Evolutionary conservation across 2,113 vertebrate genomes (phyloP), one percentile per base, ranked within the genome.

Genomic region (Leptobrachium ailaonicum): DNA sequence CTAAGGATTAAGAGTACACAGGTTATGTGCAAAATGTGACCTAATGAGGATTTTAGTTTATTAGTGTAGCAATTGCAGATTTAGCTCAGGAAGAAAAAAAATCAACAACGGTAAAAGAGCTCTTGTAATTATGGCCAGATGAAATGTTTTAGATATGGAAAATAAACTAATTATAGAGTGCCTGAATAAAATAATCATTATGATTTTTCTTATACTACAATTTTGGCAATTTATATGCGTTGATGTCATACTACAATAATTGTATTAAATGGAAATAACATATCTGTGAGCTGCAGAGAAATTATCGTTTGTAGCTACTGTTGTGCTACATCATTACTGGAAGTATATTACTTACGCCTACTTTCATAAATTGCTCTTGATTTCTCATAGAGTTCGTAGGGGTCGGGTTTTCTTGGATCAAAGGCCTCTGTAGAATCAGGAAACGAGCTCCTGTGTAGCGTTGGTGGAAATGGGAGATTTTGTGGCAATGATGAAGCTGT

Each of bases 341-440:
- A 83, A 83, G 81, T 75, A 83, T 90, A 87, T 90, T 96, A 99
- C 97, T 99, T 97, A 99, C 98, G 97, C 96, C 96, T 98, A 96
- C 95, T 98, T 94, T 98, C 97, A 97, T 96, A 99, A 94, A 99
- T 95, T 91, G 95, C 94, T 91, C 96, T 95, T 86, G 97, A 98
- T 94, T 96, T 96, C 91, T 98, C 96, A 90, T 96, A 99, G 88
- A 98, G 95, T 90, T 97, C 96, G 79, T 94, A 98, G 5, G 97
- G 97, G 87, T 98, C 96, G 73, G 98, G 95, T 92, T 97, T 96
- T 86, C 95, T 94, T 44, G 96, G 95, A 89, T 96, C 95, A 93
- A 96, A 93, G 93, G 94, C 95, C 92, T 97, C 95, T 89, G 95
- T 89, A 85, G 96, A 95, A 87, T 96, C 96, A 68, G 97, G 95